A percentile compares a stretch with the other conserved stretches of the same genome.
Evolutionary conservation across 2,888 invertebrate species (phyloP).

Genomic region (Isoperla grammatica): DNA sequence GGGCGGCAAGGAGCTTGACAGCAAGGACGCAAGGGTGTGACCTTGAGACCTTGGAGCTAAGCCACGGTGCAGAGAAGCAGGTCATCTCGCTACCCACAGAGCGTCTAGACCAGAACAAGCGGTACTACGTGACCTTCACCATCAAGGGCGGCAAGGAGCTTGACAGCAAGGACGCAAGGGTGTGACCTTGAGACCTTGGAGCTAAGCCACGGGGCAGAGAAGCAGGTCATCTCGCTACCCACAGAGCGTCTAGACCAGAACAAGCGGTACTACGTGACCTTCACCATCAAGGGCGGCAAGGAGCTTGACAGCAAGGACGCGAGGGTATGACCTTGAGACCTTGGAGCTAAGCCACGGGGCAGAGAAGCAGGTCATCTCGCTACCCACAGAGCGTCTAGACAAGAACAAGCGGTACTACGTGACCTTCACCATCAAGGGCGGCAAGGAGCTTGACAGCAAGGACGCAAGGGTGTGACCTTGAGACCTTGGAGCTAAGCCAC

Average conservation of each 20-base stretch:
- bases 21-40: no score
- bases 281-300: no score
- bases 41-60: constrained; percentile 61
- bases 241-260: constrained; percentile 81
- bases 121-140: no score
- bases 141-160: no score
- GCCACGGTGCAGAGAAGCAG: constrained; percentile 71
- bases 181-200: constrained; percentile 57
- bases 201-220: constrained; percentile 76
- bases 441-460: no score
- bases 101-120: constrained; percentile 78
- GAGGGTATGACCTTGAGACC: constrained; percentile 42
- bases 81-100: constrained; percentile 84
- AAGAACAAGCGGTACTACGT: constrained; percentile 85
- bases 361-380: constrained; percentile 71
- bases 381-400: constrained; percentile 81
- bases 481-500: constrained; percentile 69
- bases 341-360: constrained; percentile 79
- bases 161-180: no score
- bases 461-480: no score
- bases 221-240: constrained; percentile 74
- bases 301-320: no score
- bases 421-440: no score
- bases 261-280: no score
- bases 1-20: no score